phyloP scores from a whole-genome alignment of 64 coral and sea anemone genomes.

The Pocillopora verrucosa region DNA sequence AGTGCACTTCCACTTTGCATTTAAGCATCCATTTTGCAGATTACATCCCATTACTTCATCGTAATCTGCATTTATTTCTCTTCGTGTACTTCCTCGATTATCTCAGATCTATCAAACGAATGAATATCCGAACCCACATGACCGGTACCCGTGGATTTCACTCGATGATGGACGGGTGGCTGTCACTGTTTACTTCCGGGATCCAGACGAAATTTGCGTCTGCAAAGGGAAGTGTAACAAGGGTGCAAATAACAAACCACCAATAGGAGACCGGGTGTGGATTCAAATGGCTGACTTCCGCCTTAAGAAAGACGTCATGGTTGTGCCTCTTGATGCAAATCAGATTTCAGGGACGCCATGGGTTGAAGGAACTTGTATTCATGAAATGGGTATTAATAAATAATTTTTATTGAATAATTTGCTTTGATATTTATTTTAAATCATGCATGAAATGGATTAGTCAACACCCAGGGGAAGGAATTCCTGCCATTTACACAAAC shows the following conservation, averaged over 20 bases:
- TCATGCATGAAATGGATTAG: too few relatives aligned
- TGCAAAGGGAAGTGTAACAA: constrained; percentile 51
- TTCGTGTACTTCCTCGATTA: not conserved
- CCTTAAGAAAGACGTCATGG: constrained; percentile 22
- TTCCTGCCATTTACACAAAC: too few relatives aligned
- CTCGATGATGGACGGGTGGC: constrained; percentile 38
- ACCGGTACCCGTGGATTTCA: constrained; percentile 28
- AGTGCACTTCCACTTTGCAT: too few relatives aligned
- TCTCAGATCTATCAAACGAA: constrained; percentile 10
- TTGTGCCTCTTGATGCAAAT: constrained; percentile 54
- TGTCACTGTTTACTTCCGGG: constrained; percentile 48
- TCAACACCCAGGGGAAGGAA: too few relatives aligned
- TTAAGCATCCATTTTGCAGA: too few relatives aligned
- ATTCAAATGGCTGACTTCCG: constrained; percentile 63
- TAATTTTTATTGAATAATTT: too few relatives aligned
- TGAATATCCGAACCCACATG: constrained; percentile 10
- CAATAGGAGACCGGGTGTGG: constrained; percentile 74
- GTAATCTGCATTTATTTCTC: too few relatives aligned
- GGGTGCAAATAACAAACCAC: not conserved
- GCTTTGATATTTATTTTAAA: too few relatives aligned
- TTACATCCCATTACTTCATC: too few relatives aligned
- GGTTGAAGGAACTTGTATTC: constrained; percentile 77
- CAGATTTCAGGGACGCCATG: constrained; percentile 61
- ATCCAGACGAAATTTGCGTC: constrained; percentile 46
- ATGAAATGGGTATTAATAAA: constrained; percentile 53